phyloP scores from a whole-genome alignment of 2,113 vertebrate genomes.

The Rhinopithecus roxellana region DNA sequence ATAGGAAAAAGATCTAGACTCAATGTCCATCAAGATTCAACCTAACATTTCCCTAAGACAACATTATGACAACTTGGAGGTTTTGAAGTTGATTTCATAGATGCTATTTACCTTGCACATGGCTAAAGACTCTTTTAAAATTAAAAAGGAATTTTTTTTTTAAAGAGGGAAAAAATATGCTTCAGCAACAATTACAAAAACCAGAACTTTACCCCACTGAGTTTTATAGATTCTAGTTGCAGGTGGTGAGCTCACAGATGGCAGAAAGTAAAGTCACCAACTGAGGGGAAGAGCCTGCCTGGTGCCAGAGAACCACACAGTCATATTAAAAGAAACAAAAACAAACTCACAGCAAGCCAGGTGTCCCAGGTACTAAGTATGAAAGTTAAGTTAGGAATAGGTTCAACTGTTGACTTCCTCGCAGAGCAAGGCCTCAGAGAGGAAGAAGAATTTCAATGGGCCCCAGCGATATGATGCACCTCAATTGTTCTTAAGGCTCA shows the following conservation, averaged over 20 bases:
- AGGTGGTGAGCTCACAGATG: constrained; percentile 34
- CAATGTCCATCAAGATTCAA: not conserved
- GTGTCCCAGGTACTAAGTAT: not conserved
- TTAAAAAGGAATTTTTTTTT: not conserved
- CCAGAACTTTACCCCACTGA: constrained; percentile 42
- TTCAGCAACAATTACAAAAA: constrained; percentile 44
- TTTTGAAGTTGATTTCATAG: not conserved
- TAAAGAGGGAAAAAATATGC: not conserved
- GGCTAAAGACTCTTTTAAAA: constrained; percentile 24
- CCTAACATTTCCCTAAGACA: not conserved
- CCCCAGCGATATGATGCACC: not conserved
- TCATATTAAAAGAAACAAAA: not conserved
- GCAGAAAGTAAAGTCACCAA: constrained; percentile 18
- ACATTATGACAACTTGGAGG: not conserved
- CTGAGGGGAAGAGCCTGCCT: not conserved
- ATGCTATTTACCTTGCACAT: not conserved
- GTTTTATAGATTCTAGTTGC: constrained; percentile 55
- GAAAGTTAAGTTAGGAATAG: not conserved
- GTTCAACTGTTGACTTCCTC: not conserved
- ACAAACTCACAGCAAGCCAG: not conserved
- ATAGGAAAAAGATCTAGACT: not conserved
- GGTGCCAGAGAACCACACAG: constrained; percentile 34
- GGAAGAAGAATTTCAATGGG: not conserved
- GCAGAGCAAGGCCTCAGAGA: not conserved
- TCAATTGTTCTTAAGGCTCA: not conserved